A percentile compares a stretch with the other conserved stretches of the same genome.
Evolutionary conservation across 1,140 invertebrate genomes (phyloP).

Genomic region (Ostrea denselamellosa): DNA sequence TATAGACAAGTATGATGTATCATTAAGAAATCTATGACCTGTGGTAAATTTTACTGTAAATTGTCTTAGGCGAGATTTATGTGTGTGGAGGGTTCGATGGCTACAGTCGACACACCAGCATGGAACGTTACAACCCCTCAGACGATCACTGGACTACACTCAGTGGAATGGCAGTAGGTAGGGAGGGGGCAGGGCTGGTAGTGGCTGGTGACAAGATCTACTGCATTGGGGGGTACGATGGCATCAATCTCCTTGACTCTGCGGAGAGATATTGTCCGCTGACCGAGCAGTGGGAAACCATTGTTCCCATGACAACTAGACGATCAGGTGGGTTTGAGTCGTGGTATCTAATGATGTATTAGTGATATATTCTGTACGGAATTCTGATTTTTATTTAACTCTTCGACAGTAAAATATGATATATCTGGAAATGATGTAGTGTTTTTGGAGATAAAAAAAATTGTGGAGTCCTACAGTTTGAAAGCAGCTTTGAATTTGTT

Average conservation of each 20-base stretch:
- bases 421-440: too few relatives aligned
- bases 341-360: too few relatives aligned
- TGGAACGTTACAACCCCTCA: conserved; percentile 74
- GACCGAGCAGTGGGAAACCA: conserved; percentile 72
- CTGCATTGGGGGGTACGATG: conserved; percentile 77
- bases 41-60: neutral
- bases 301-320: conserved; percentile 70
- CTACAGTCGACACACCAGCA: conserved; percentile 73
- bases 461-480: too few relatives aligned
- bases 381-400: too few relatives aligned
- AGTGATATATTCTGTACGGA: too few relatives aligned
- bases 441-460: too few relatives aligned
- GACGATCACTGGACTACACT: conserved; percentile 75
- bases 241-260: conserved; percentile 71
- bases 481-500: too few relatives aligned
- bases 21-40: conserved; percentile 67
- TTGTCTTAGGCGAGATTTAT: conserved; percentile 71
- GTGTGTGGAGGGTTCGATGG: conserved; percentile 79
- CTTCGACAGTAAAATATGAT: too few relatives aligned
- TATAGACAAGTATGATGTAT: conserved; percentile 62
- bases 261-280: conserved; percentile 74
- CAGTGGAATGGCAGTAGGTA: conserved; percentile 71
- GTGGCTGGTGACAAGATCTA: conserved; percentile 74
- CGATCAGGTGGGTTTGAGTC: conserved; percentile 66
- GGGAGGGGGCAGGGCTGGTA: conserved; percentile 77